Percentiles rank a stretch among this genome's conserved stretches.
Evolutionary conservation across 2,797 vertebrate genomes (phyloP).

Genomic region (Fundulus diaphanus): DNA sequence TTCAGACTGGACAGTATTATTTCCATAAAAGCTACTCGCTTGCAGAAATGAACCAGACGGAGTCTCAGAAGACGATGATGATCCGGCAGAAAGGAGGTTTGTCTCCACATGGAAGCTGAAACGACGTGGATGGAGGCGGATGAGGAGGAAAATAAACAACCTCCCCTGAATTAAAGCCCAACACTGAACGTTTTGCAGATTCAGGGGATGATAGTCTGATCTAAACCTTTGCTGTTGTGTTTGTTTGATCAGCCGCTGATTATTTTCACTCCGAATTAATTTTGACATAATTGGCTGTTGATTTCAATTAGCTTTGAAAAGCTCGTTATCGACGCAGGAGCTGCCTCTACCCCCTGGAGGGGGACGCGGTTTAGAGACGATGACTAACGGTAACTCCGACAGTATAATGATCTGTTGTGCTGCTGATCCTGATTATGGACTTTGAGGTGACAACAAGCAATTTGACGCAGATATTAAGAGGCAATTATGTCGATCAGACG

Average conservation of each 20-base stretch:
- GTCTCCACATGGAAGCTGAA: background rate
- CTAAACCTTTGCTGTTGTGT: background rate
- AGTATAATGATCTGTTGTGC: conserved; percentile 59
- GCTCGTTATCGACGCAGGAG: conserved; percentile 43
- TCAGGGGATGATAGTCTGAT: background rate
- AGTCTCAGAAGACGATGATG: background rate
- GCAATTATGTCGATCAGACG: conserved; percentile 69
- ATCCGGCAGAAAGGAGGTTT: background rate
- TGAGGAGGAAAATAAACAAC: too few relatives aligned
- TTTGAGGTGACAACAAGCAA: conserved; percentile 65
- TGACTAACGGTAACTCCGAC: conserved; percentile 49
- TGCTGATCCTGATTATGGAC: conserved; percentile 67
- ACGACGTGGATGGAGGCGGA: too few relatives aligned
- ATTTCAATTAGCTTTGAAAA: conserved; percentile 67
- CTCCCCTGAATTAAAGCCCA: background rate
- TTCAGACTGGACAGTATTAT: background rate
- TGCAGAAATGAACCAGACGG: background rate
- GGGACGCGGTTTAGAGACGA: conserved; percentile 45
- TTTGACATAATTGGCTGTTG: conserved; percentile 61
- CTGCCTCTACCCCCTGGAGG: conserved; percentile 38
- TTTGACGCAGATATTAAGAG: conserved; percentile 66
- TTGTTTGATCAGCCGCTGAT: conserved; percentile 2
- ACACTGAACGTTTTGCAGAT: background rate
- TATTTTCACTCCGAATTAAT: conserved; percentile 40
- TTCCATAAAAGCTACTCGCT: background rate